Base-by-base conservation (phyloP, 2,113 vertebrate genomes). In the Vombatus ursinus region DNA sequence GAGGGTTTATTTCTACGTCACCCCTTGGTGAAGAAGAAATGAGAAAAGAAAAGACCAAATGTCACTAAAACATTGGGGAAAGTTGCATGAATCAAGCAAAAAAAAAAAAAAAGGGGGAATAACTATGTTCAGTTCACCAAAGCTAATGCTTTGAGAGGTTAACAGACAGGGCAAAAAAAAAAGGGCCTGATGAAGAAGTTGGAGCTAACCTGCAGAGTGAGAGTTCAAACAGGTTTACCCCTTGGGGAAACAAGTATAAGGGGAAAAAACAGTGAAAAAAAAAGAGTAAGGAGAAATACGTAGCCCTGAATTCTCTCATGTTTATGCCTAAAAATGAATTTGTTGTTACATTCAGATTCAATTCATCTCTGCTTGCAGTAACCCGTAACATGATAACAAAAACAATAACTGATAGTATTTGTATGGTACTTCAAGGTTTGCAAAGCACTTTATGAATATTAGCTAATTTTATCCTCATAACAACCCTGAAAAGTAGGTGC, bases 61-160 rank as follows among this genome's bases (percentile, higher is more conserved):
- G 96, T 84, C 90, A 93, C n/a, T 50, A 89, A 51, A 50, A 68
- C 52, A 92, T 93, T 94, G 61, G 11, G 37, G 91, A 92, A 52
- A 90, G 52, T 48, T 91, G 3, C 26, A 44, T 11, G 49, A 10
- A 90, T 90, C 48, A 90, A 50, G 25, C 47, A 44, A 77, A 77
- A 22, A 68, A 19, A 68, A n/a, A 37, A 2, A 68, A 57, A 19
- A 52, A 93, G 94, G 77, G 48, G 5, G 53, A 96, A 37, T 68
- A n/a, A 90, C 77, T 94, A 54, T 90, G 25, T n/a, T 92, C 90
- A 52, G 24, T 91, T 97, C 92, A 50, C 92, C 50, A 95, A 50
- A 93, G 93, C 26, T 90, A 68, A 68, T 61, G 28, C 28, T 0
- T 31, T 84, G 52, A 89, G 92, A 97, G 94, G 93, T 89, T 77